Evolutionary conservation across 1,140 invertebrate genomes (phyloP), one percentile per base, ranked within the genome.

Genomic region (Atta colombica): DNA sequence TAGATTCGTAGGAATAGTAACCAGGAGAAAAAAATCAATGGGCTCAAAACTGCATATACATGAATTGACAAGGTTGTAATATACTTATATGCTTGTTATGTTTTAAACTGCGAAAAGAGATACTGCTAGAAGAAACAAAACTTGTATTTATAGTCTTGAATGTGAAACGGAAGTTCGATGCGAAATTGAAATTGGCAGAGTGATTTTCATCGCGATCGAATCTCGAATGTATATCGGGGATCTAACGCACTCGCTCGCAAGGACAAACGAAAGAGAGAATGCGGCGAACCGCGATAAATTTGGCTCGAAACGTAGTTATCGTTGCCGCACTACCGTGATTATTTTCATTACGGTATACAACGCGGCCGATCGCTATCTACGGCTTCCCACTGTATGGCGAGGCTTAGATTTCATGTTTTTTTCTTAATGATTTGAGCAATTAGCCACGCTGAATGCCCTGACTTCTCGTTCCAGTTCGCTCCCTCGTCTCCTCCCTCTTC

Each of bases 391-490:
- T 93, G 92, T 80, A 86, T 87, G 69, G 78, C 88, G 87, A 74
- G 88, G 87, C 93, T 95, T 93, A 93, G 93, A 94, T 95, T 94
- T 94, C 94, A 94, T 95, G 94, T 95, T 95, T 95, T 81, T 95
- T 95, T 95, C 94, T 94, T 95, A 95, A 95, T 95, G 94, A 95
- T 95, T 95, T 93, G 93, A 95, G 94, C 94, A 95, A 95, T 95
- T 95, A 95, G 94, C 94, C 90, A 95, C 95, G 94, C 94, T 95
- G 94, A 94, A 93, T 94, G 94, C 95, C 87, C 92, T 94, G 94
- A 94, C 93, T 95, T 94, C 92, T 95, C 93, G 91, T 93, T 94
- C 91, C 91, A 86, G 85, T 89, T 87, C 87, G 86, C 82, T 85
- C 78, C 78, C 77, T 91, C 91, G 77, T 88, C 88, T 92, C 88